Percentiles rank a stretch among this genome's conserved stretches.
Conservation (phyloP, 1,140 invertebrate species). For the Eumaeus atala region DNA sequence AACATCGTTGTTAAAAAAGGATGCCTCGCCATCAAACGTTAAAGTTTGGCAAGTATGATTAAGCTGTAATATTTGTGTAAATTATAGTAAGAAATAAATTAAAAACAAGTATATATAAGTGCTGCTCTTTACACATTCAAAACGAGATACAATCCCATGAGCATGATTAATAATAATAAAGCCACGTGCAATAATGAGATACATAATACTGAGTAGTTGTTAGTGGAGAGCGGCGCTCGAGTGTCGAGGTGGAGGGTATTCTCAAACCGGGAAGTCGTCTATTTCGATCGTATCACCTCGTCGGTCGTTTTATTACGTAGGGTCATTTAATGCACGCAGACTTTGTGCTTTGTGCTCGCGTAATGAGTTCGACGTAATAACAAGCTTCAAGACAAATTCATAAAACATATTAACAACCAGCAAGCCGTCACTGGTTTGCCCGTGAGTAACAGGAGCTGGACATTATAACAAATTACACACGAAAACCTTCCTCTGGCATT, state of each 20-base stretch:
- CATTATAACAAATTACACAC: too few species aligned
- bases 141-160: background rate
- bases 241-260: conserved; percentile 4
- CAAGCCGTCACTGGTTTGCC: too few species aligned
- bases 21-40: too few species aligned
- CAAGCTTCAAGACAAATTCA: background rate
- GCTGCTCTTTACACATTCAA: too few species aligned
- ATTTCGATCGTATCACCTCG: conserved; percentile 18
- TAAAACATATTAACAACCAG: conserved; percentile 7
- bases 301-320: conserved; percentile 8
- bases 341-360: conserved; percentile 12
- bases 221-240: background rate
- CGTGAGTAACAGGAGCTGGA: too few species aligned
- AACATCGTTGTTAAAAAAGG: too few species aligned
- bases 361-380: conserved; percentile 3
- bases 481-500: too few species aligned
- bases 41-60: too few species aligned
- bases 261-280: conserved; percentile 19
- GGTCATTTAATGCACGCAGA: conserved; percentile 10
- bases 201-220: background rate
- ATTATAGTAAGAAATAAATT: too few species aligned
- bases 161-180: background rate
- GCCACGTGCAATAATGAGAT: conserved; percentile 1
- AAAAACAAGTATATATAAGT: too few species aligned
- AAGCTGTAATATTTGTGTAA: too few species aligned